A percentile compares a stretch with the other conserved stretches of the same genome.
These are phyloP conservation scores for Homarus gammarus DNA, from an alignment of 2,888 invertebrate species.

Conservation along the genomic window DNA sequence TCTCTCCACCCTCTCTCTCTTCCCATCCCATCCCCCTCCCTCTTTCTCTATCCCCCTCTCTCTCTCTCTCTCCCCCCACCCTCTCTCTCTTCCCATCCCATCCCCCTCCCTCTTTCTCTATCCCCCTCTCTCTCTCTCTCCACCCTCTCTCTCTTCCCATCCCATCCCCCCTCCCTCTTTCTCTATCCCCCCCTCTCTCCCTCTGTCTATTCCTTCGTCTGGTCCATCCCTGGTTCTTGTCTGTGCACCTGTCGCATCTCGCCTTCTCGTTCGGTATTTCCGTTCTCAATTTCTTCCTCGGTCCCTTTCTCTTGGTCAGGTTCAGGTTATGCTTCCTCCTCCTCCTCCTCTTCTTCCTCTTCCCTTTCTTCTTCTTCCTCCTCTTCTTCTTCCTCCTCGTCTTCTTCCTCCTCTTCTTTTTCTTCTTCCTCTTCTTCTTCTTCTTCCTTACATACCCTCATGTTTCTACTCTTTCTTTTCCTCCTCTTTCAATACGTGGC, in stretches of 20 bases:
- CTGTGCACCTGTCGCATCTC: neutral
- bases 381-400: neutral
- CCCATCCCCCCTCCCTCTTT: neutral
- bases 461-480: neutral
- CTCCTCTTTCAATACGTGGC: neutral
- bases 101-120: neutral
- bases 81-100: too few relatives aligned
- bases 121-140: constrained; percentile 1
- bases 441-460: neutral
- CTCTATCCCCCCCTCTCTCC: neutral
- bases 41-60: neutral
- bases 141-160: neutral
- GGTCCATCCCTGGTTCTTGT: neutral
- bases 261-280: neutral
- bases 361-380: neutral
- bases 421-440: neutral
- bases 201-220: too few relatives aligned
- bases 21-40: neutral
- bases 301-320: neutral
- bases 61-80: neutral
- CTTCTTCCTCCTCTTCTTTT: neutral
- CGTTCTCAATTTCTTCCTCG: neutral
- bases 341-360: neutral
- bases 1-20: neutral
- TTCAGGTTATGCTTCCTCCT: neutral